Evolutionary conservation across 1,140 invertebrate genomes (phyloP).

Genomic region (Neodiprion fabricii): DNA sequence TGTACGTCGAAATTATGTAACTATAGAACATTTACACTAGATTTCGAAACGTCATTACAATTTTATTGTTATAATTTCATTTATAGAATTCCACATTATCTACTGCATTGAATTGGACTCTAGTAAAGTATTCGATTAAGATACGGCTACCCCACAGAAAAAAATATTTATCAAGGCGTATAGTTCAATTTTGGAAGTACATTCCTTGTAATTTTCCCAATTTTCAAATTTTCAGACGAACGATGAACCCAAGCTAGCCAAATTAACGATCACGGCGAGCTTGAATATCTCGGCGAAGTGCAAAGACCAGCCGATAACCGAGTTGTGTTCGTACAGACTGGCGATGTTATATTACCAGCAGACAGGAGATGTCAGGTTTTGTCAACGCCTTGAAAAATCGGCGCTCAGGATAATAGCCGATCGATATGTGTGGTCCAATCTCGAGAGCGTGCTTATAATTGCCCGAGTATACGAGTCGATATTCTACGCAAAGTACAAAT

Average conservation of each 20-base stretch:
- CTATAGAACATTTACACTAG: too few relatives aligned
- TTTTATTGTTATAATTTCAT: background rate
- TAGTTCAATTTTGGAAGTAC: too few relatives aligned
- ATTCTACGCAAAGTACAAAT: constrained; percentile 25
- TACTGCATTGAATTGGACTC: too few relatives aligned
- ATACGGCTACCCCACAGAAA: too few relatives aligned
- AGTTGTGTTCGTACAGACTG: constrained; percentile 31
- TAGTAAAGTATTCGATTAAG: too few relatives aligned
- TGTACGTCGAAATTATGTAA: too few relatives aligned
- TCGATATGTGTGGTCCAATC: constrained; percentile 26
- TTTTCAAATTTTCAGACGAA: background rate
- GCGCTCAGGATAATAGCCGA: constrained; percentile 24
- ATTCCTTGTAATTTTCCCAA: too few relatives aligned
- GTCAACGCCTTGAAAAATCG: constrained; percentile 28
- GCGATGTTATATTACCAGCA: constrained; percentile 26
- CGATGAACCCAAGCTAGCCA: background rate
- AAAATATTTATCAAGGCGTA: too few relatives aligned
- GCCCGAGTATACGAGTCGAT: constrained; percentile 30
- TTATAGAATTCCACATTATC: constrained; percentile 6
- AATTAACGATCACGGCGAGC: background rate
- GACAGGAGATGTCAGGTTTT: constrained; percentile 1
- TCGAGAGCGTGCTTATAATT: constrained; percentile 30
- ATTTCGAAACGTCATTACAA: too few relatives aligned
- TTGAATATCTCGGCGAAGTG: background rate
- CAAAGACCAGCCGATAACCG: constrained; percentile 21